A percentile compares a stretch with the other conserved stretches of the same genome.
Evolutionary conservation across 2,888 invertebrate genomes (phyloP).

Genomic region (Macrosiphum euphorbiae): DNA sequence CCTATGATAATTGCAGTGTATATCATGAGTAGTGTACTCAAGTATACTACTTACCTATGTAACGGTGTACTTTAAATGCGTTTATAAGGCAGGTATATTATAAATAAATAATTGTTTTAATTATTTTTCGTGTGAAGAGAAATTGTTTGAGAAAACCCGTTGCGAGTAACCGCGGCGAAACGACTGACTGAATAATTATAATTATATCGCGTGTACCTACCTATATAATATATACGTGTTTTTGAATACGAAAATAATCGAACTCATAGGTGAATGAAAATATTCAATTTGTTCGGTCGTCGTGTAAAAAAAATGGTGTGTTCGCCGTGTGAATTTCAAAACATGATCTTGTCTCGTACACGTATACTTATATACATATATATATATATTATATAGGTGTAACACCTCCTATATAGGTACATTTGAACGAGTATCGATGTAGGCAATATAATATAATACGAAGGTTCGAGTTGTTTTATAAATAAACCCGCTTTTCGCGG

Average conservation of each 20-base stretch:
- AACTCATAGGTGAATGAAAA: conserved; percentile 3
- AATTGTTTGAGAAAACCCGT: neutral
- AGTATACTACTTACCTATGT: neutral
- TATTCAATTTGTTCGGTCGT: neutral
- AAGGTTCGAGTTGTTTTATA: neutral
- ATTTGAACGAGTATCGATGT: neutral
- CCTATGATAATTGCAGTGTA: too few relatives aligned
- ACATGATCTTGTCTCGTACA: neutral
- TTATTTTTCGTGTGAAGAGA: neutral
- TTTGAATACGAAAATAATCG: neutral
- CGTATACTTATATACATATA: neutral
- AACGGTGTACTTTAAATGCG: neutral
- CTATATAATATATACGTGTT: neutral
- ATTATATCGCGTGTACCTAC: neutral
- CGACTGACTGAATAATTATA: neutral
- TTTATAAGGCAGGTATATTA: neutral
- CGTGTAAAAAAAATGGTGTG: neutral
- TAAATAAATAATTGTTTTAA: neutral
- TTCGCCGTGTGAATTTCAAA: neutral
- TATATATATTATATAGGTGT: neutral
- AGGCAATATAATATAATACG: neutral
- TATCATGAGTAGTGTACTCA: too few relatives aligned
- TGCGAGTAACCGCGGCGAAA: neutral
- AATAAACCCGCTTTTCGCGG: conserved; percentile 2
- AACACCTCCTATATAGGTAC: neutral